Percentiles rank a stretch among this genome's conserved stretches.
Evolutionary conservation across 2,113 vertebrate species (phyloP).

Genomic region (Halcyon senegalensis): DNA sequence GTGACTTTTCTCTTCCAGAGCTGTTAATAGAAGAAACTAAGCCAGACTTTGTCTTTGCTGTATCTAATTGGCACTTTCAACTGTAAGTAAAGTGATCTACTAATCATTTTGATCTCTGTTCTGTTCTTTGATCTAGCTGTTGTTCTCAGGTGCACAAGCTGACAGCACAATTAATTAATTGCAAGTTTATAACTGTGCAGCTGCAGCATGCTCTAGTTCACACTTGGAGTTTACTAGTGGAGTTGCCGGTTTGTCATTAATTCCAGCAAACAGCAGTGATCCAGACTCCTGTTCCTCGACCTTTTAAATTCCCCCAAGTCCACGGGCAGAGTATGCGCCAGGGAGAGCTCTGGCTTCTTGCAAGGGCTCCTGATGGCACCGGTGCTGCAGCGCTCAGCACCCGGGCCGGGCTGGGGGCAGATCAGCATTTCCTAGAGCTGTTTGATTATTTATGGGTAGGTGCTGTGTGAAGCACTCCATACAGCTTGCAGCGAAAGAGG

Average conservation of each 20-base stretch:
- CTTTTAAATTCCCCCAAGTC: not conserved
- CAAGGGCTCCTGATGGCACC: not conserved
- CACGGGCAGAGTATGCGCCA: not conserved
- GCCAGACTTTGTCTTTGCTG: not conserved
- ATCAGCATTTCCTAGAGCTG: not conserved
- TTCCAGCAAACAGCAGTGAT: not conserved
- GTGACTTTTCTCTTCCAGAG: not conserved
- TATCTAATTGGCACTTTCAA: conserved; percentile 44
- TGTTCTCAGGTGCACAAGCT: conserved; percentile 54
- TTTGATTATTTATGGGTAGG: conserved; percentile 12
- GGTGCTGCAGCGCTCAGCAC: not conserved
- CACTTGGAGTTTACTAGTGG: not conserved
- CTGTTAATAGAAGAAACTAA: not conserved
- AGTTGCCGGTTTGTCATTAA: not conserved
- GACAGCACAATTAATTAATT: conserved; percentile 59
- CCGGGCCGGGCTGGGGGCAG: not conserved
- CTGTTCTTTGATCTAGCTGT: conserved; percentile 51
- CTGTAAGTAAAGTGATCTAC: conserved; percentile 45
- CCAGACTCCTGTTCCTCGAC: not conserved
- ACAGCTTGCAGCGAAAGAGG: not conserved
- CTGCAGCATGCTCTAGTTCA: not conserved
- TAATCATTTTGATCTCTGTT: conserved; percentile 63
- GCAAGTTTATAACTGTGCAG: conserved; percentile 11
- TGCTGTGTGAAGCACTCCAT: not conserved
- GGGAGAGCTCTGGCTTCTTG: not conserved